Percentiles rank a stretch among this genome's conserved stretches.
These are phyloP conservation scores for Harpagifer antarcticus DNA, from an alignment of 2,797 vertebrate genomes.

Conservation along the genomic window DNA sequence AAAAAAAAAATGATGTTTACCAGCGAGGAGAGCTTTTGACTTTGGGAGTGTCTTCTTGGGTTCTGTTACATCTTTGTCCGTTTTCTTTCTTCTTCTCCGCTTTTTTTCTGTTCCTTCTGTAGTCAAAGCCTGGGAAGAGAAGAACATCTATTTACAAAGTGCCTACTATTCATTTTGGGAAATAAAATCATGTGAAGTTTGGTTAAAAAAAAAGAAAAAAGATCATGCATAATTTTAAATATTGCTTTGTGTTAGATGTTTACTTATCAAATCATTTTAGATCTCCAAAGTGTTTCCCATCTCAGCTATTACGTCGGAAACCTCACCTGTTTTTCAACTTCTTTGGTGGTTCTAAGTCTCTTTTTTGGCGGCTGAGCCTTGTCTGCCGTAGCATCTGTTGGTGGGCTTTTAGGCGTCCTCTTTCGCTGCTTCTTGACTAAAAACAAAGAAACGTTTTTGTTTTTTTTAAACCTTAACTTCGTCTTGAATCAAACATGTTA, in stretches of 20 bases:
- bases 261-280: fast-evolving
- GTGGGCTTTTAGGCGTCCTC: slow-evolving; percentile 74
- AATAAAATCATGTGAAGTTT: no score
- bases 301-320: neutral
- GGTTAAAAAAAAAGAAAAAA: no score
- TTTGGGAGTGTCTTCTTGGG: slow-evolving; percentile 53
- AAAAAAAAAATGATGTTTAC: slow-evolving; percentile 45
- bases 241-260: neutral
- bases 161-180: neutral
- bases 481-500: neutral
- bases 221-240: neutral
- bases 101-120: slow-evolving; percentile 54
- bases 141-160: neutral
- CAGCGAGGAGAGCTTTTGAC: slow-evolving; percentile 47
- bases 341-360: slow-evolving; percentile 68
- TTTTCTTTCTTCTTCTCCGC: slow-evolving; percentile 61
- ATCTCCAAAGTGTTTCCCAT: no score
- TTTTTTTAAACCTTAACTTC: neutral
- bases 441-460: neutral
- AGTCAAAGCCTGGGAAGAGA: slow-evolving; percentile 35
- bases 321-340: slow-evolving; percentile 63
- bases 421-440: slow-evolving; percentile 62
- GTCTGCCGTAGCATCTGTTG: slow-evolving; percentile 78
- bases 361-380: slow-evolving; percentile 71
- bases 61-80: slow-evolving; percentile 50